These are phyloP conservation scores for Anhinga anhinga DNA, from an alignment of 2,113 vertebrate species.

Conservation along the genomic window DNA sequence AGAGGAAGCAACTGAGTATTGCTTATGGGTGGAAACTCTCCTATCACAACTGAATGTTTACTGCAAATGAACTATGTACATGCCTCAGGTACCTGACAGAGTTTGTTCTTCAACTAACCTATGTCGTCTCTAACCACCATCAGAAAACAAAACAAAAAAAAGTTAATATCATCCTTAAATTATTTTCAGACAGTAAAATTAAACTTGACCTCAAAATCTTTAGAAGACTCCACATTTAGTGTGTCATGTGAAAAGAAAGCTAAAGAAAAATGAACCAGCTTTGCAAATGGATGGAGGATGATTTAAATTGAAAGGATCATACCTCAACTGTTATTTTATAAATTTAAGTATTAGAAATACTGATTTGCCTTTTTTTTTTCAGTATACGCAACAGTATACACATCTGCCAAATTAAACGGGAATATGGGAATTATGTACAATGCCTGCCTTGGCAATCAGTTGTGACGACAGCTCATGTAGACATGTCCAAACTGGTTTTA, in stretches of 20 bases:
- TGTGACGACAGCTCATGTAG: accelerated
- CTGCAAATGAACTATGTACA: background rate
- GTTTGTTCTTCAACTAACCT: background rate
- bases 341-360: background rate
- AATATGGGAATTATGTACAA: background rate
- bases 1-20: background rate
- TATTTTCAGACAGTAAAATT: background rate
- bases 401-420: background rate
- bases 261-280: background rate
- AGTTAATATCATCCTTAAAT: background rate
- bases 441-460: background rate
- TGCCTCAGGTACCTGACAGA: background rate
- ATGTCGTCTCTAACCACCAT: background rate
- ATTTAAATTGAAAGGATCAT: background rate
- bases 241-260: accelerated
- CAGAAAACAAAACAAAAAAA: background rate
- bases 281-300: background rate
- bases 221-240: background rate
- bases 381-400: background rate
- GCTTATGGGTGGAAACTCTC: background rate
- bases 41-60: background rate
- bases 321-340: background rate
- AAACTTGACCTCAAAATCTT: background rate
- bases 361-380: background rate
- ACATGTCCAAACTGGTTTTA: background rate